Conservation (phyloP, 2,113 vertebrate species). For the Murina feae region DNA sequence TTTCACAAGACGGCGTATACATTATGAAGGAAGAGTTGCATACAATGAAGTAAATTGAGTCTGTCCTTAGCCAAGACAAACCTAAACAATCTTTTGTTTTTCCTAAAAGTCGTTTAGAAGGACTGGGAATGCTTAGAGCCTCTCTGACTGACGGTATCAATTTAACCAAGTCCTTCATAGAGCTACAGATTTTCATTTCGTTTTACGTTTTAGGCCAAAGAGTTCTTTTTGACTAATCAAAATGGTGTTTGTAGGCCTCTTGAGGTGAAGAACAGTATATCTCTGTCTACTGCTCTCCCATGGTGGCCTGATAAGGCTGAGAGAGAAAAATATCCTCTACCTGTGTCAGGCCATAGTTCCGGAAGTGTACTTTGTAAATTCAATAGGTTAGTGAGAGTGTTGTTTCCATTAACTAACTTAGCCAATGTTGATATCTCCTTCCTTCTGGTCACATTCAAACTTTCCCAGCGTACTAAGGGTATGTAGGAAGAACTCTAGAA, state of each 20-base stretch:
- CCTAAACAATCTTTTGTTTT: not conserved
- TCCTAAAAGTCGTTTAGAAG: not conserved
- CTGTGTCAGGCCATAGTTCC: not conserved
- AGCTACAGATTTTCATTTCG: slow-evolving; percentile 16
- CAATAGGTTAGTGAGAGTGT: slow-evolving; percentile 39
- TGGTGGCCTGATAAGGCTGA: not conserved
- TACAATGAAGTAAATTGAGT: not conserved
- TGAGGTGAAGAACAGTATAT: not conserved
- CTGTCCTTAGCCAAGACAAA: not conserved
- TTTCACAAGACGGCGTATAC: not conserved
- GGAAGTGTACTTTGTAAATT: slow-evolving; percentile 23
- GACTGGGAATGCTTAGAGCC: not conserved
- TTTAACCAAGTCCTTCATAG: not conserved
- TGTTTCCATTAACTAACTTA: slow-evolving; percentile 43
- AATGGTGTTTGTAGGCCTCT: slow-evolving; percentile 10
- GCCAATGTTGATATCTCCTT: not conserved
- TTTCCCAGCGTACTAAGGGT: slow-evolving; percentile 19
- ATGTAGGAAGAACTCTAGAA: slow-evolving; percentile 53
- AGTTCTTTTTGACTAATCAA: not conserved
- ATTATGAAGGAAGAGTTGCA: not conserved
- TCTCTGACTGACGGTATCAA: not conserved
- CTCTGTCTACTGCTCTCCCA: not conserved
- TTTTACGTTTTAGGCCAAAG: not conserved
- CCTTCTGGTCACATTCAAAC: not conserved
- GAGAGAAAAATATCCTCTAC: not conserved